Base-by-base conservation (phyloP, 2,888 invertebrate genomes). In the Apotomis betuletana region DNA sequence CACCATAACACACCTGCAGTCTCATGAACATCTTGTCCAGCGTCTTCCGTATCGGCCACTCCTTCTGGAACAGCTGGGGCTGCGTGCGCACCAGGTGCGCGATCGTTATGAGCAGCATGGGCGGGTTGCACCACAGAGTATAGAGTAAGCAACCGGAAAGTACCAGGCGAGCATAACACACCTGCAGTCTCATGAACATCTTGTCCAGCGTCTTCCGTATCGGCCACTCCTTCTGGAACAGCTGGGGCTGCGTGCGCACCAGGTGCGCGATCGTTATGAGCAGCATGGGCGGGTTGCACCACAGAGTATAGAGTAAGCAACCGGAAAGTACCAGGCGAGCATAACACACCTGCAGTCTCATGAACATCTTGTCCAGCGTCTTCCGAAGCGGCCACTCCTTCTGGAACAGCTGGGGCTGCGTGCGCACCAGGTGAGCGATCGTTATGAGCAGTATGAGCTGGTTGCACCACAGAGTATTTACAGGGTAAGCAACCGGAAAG, bases 221-320 rank as follows among this genome's bases (percentile, higher is more conserved):
- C 64, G 92, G 86, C 77, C 94, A 85, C 55, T 92, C 84, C 0
- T 77, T 76, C 4, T 93, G 87, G 71, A 96, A 88, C 76, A 96
- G 90, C 4, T 94, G 87, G 4, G 94, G 94, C 75, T 94, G 94
- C 74, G 94, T 94, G 41, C 91, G 89, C 12, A 97, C 91, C 74
- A 97, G 94, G 61, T 94, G 95, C 13, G 96, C 95, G 0, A 99
- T 87, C 0, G 98, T 97, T 4, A 99, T 91, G 78, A 99, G 96
- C 81, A 99, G 95, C 69, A 99, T 98, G 0, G 99, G 99, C 0
- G 99, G 99, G 93, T 99, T 99, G 0, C 27, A 27, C 27, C 27
- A 27, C 27, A 27, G 27, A 27, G 27, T 27, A 27, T 27, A 27
- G 27, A 44, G 6, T 6, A 44, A 44, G 27, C 27, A 27, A 27